phyloP scores from a whole-genome alignment of 1,140 invertebrate species.

The Caenorhabditis briggsae region DNA sequence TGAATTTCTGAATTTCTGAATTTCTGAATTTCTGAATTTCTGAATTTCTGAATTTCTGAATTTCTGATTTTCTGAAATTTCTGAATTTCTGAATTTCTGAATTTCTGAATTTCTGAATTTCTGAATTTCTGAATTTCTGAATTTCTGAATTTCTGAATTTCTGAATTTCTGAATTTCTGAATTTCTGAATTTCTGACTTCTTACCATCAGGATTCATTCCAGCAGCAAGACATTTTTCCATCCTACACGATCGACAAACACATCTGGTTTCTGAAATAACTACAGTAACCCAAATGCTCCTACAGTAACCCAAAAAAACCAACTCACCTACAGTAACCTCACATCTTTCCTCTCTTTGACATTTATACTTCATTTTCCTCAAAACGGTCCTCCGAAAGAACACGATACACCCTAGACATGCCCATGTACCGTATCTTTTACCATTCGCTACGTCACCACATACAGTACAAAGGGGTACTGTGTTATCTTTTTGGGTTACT shows the following conservation, averaged over 20 bases:
- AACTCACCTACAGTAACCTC: constrained; percentile 21
- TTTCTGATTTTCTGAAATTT: neutral
- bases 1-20: no score
- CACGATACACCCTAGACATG: no score
- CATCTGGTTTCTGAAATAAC: constrained; percentile 44
- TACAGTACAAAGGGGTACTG: no score
- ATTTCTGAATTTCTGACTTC: neutral
- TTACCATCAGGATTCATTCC: constrained; percentile 43
- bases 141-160: no score
- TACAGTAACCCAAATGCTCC: neutral
- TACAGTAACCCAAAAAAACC: neutral
- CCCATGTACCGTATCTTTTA: no score
- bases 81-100: neutral
- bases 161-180: neutral
- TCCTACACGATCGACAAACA: constrained; percentile 35
- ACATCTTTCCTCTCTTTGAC: constrained; percentile 2
- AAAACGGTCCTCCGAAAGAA: no score
- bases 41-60: no score
- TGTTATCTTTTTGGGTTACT: no score
- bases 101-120: no score
- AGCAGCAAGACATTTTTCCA: constrained; percentile 13
- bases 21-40: no score
- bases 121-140: no score
- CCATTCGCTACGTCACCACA: no score
- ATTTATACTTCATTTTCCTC: neutral